Evolutionary conservation across 2,888 invertebrate genomes (phyloP).

Genomic region (Acheta domesticus): DNA sequence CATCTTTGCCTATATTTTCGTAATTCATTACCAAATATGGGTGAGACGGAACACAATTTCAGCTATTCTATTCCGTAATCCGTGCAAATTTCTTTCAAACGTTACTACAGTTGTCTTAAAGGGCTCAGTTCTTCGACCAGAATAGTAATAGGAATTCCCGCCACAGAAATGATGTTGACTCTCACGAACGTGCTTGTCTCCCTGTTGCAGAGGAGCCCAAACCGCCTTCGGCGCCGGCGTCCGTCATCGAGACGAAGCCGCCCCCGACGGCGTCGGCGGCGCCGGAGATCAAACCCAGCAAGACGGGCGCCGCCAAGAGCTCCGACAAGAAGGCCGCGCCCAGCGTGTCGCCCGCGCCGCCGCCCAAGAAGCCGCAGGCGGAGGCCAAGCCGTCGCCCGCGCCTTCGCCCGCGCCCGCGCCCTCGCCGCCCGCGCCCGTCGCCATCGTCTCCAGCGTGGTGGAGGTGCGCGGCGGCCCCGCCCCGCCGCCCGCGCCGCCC

Average conservation of each 20-base stretch:
- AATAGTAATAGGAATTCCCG: too few species aligned
- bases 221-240: slow-evolving; percentile 28
- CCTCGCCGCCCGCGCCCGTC: slow-evolving; percentile 28
- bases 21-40: too few species aligned
- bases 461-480: slow-evolving; percentile 25
- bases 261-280: slow-evolving; percentile 35
- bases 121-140: too few species aligned
- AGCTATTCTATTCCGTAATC: too few species aligned
- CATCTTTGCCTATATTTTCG: too few species aligned
- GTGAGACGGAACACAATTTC: too few species aligned
- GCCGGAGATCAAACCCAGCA: slow-evolving; percentile 50
- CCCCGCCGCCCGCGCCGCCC: slow-evolving; percentile 25
- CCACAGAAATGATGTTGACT: too few species aligned
- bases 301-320: slow-evolving; percentile 41
- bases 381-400: slow-evolving; percentile 31
- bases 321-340: slow-evolving; percentile 28
- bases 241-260: slow-evolving; percentile 43
- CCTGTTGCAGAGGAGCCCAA: background rate
- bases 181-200: background rate
- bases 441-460: slow-evolving; percentile 49
- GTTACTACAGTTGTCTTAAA: too few species aligned
- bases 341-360: background rate
- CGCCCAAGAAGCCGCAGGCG: slow-evolving; percentile 18
- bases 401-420: slow-evolving; percentile 23
- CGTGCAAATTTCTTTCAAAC: too few species aligned